These are phyloP conservation scores for Octopus sinensis DNA, from an alignment of 1,140 invertebrate genomes.

Conservation along the genomic window DNA sequence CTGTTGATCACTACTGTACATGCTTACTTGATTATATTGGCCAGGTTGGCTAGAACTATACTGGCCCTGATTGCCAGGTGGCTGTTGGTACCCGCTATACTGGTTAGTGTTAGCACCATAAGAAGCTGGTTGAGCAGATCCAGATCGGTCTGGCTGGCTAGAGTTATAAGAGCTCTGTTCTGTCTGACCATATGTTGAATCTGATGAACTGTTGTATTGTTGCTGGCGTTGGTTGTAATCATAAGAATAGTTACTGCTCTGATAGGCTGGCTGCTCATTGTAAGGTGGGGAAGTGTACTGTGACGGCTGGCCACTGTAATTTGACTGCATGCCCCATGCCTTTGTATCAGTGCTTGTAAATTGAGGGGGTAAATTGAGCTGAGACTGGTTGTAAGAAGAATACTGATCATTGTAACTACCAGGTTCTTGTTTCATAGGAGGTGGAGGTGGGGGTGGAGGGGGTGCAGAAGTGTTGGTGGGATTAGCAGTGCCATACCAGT, in stretches of 20 bases:
- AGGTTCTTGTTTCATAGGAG: conserved; percentile 21
- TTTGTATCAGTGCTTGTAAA: conserved; percentile 12
- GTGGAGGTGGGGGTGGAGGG: conserved; percentile 18
- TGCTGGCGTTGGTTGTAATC: conserved; percentile 15
- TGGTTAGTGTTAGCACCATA: conserved; percentile 1
- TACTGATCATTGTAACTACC: conserved; percentile 16
- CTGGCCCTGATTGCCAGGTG: conserved; percentile 3
- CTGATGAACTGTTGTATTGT: conserved; percentile 13
- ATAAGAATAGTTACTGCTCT: background rate
- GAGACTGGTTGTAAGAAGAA: conserved; percentile 12
- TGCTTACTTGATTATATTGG: background rate
- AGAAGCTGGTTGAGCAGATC: background rate
- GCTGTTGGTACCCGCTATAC: background rate
- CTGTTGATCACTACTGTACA: background rate
- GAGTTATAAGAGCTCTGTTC: conserved; percentile 16
- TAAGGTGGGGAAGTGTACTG: conserved; percentile 13
- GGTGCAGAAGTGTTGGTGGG: conserved; percentile 12
- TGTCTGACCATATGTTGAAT: background rate
- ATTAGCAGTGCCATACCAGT: conserved; percentile 17
- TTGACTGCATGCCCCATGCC: background rate
- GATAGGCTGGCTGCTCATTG: background rate
- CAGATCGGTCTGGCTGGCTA: background rate
- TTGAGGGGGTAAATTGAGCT: conserved; percentile 15
- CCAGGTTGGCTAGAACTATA: background rate
- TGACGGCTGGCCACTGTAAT: conserved; percentile 11